Evolutionary conservation across 92 coral and sea anemone species (phyloP).

Genomic region (Zoanthus sansibaricus): DNA sequence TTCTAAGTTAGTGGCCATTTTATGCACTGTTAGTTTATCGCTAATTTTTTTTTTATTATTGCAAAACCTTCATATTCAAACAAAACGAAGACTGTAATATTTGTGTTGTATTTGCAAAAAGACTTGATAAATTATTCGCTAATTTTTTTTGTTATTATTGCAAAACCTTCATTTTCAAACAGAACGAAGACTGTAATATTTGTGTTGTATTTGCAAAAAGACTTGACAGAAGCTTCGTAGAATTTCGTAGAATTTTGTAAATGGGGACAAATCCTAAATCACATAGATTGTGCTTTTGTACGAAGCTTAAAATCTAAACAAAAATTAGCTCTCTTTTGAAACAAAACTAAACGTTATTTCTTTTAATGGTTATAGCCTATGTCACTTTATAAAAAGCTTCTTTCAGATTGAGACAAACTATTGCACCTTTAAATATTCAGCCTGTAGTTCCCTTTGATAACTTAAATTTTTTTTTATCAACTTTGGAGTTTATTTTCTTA

Average conservation of each 20-base stretch:
- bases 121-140: neutral
- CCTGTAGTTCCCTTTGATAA: neutral
- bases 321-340: neutral
- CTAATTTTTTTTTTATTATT: neutral
- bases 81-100: neutral
- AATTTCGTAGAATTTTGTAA: neutral
- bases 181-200: neutral
- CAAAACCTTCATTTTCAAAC: neutral
- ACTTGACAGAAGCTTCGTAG: neutral
- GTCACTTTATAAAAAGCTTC: neutral
- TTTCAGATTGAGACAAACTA: neutral
- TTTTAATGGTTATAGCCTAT: neutral
- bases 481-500: neutral
- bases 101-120: neutral
- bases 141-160: neutral
- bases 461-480: neutral
- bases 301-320: neutral
- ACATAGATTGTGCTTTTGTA: neutral
- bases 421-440: neutral
- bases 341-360: neutral
- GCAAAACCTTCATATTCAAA: neutral
- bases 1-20: neutral
- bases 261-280: neutral
- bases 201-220: neutral
- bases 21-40: neutral